Conservation (phyloP, 2,113 vertebrate genomes). For the Zosterops borbonicus region DNA sequence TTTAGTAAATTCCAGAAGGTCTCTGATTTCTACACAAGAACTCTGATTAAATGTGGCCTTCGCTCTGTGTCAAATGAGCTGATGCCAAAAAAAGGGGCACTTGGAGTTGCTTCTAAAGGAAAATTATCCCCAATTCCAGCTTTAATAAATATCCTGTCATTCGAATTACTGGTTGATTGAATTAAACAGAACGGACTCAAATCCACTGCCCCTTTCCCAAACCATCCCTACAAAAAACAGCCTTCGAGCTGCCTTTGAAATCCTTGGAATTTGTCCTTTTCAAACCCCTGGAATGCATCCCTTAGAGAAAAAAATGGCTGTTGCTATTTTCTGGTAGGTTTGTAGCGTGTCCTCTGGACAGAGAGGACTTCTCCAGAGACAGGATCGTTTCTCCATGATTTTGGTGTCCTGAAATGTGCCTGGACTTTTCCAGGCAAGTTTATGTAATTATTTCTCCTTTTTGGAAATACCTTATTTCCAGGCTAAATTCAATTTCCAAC, state of each 20-base stretch:
- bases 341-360: background rate
- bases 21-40: background rate
- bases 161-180: background rate
- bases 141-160: background rate
- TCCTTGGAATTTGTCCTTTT: background rate
- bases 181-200: background rate
- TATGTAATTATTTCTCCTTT: background rate
- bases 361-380: background rate
- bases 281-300: rapidly evolving
- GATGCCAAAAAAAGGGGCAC: background rate
- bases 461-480: background rate
- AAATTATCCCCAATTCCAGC: background rate
- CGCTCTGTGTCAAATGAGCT: background rate
- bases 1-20: background rate
- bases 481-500: background rate
- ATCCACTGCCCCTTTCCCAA: background rate
- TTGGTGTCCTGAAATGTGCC: background rate
- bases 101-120: background rate
- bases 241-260: background rate
- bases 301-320: background rate
- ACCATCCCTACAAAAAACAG: background rate
- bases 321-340: background rate
- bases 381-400: background rate
- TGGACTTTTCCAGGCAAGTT: background rate
- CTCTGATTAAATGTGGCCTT: background rate